Base-by-base conservation (phyloP, 2,888 invertebrate species). In the Sclerodermus sp. region DNA sequence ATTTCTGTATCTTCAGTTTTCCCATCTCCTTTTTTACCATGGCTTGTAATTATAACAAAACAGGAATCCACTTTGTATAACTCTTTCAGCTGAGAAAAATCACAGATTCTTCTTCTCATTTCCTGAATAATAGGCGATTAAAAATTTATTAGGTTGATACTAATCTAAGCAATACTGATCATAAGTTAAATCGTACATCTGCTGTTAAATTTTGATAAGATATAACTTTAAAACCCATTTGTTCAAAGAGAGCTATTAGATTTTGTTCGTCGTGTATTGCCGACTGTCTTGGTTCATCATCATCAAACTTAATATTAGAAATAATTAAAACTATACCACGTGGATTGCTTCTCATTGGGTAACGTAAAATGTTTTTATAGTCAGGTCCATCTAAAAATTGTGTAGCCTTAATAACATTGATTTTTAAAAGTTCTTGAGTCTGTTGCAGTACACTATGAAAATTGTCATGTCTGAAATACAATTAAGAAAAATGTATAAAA, bases 251-350 rank as follows among this genome's bases (percentile, higher is more conserved):
- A 5, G 59, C 15, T 12, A 51, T 57, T 13, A 77, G 55, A 59
- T 76, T 77, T 1, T 23, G 17, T 48, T 67, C 65, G 17, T 78
- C 78, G 1, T 63, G 51, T 23, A 55, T 45, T 1, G 76, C 74
- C 1, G 67, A 65, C 8, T 3, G 3, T 53, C 76, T 64, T 2
- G 47, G 46, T 17, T 60, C 51, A 2, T 42, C 31, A 0, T 34
- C 0, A 1, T 49, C 38, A 5, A 46, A 16, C 1, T 40, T 12
- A 14, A 68, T 68, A 36, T 74, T 72, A 2, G 73, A 70, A 34
- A 78, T 71, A 42, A 78, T 62, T 38, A 78, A 61, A 37, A 76
- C 76, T 13, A 70, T 55, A 16, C 78, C 78, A 16, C 75, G 71
- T 3, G 77, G 77, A 1, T 66, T 65, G 46, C 73, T 73, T 40